phyloP scores from a whole-genome alignment of 2,113 vertebrate species.

The Megalops atlanticus region DNA sequence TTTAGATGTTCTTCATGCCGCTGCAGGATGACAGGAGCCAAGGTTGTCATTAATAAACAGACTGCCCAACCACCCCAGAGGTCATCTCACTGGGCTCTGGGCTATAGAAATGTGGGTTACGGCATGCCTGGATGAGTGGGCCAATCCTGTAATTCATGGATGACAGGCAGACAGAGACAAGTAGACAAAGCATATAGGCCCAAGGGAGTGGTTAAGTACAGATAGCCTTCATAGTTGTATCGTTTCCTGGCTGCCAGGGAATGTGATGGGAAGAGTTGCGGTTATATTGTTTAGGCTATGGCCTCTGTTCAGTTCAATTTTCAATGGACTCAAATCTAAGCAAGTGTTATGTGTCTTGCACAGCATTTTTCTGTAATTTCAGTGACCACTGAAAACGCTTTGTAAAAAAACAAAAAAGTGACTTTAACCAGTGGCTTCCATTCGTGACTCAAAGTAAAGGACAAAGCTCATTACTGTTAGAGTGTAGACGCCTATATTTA shows the following conservation, averaged over 20 bases:
- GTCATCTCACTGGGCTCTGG: not conserved
- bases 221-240: not conserved
- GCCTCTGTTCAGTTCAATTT: not conserved
- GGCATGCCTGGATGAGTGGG: not conserved
- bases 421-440: not conserved
- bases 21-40: not conserved
- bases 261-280: not conserved
- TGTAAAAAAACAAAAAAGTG: not conserved
- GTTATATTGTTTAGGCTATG: not conserved
- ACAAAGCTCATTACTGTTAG: too few species aligned
- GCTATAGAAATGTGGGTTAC: not conserved
- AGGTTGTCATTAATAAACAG: not conserved
- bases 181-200: not conserved
- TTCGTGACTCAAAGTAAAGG: not conserved
- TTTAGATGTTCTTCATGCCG: not conserved
- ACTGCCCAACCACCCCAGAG: not conserved
- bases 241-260: not conserved
- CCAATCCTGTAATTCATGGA: not conserved
- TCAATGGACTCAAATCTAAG: not conserved
- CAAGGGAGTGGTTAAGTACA: conserved; percentile 12
- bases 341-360: not conserved
- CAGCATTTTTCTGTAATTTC: not conserved
- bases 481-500: not conserved
- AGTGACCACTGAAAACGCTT: not conserved
- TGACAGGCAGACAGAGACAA: not conserved